Percentiles rank a stretch among this genome's conserved stretches.
phyloP scores from a whole-genome alignment of 2,797 vertebrate genomes.

The Cynodonichthys magdalenae region DNA sequence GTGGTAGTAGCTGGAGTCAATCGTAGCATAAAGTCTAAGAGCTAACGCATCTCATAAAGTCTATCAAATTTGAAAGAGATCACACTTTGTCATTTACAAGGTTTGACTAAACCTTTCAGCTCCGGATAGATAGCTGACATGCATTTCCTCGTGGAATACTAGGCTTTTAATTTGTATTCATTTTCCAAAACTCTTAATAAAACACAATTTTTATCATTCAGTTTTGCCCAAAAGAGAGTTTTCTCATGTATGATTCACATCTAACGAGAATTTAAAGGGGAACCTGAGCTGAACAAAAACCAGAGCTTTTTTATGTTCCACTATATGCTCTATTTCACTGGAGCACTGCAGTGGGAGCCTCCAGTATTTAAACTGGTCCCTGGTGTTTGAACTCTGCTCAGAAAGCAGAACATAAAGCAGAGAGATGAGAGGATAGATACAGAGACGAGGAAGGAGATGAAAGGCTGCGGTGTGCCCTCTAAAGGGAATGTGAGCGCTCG shows the following conservation, averaged over 20 bases:
- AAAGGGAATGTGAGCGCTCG: slow-evolving; percentile 68
- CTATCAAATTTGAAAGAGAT: too few species aligned
- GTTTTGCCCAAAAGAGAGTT: too few species aligned
- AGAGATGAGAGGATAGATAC: slow-evolving; percentile 65
- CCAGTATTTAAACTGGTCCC: slow-evolving; percentile 75
- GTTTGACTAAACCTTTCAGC: too few species aligned
- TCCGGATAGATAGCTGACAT: too few species aligned
- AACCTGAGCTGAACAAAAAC: slow-evolving; percentile 22
- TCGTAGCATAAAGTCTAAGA: too few species aligned
- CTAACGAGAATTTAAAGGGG: slow-evolving; percentile 18
- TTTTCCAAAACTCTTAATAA: too few species aligned
- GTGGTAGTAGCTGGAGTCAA: too few species aligned
- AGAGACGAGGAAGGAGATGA: slow-evolving; percentile 65
- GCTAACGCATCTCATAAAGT: too few species aligned
- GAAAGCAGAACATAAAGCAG: slow-evolving; percentile 74
- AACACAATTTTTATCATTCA: too few species aligned
- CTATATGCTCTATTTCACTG: slow-evolving; percentile 64
- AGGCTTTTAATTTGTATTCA: too few species aligned
- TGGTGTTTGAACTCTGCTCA: slow-evolving; percentile 73
- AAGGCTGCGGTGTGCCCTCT: slow-evolving; percentile 68
- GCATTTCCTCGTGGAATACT: too few species aligned
- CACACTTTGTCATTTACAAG: too few species aligned
- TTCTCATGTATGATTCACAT: slow-evolving; percentile 9
- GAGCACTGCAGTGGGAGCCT: slow-evolving; percentile 64
- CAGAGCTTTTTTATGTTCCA: slow-evolving; percentile 59